These are phyloP conservation scores for Larimichthys polyactis DNA, from an alignment of 2,113 vertebrate species.

Conservation along the genomic window DNA sequence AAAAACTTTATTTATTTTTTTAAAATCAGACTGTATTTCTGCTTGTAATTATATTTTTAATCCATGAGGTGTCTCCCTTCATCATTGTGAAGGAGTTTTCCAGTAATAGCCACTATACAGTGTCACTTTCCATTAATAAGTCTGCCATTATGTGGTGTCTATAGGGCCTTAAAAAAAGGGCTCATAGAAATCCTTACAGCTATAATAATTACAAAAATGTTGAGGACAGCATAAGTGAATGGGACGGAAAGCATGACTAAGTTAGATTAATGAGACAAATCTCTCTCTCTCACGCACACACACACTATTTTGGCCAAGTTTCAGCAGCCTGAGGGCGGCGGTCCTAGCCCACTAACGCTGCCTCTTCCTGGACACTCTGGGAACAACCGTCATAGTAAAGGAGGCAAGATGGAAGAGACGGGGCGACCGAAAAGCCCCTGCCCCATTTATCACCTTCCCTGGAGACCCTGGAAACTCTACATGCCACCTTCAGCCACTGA, in stretches of 20 bases:
- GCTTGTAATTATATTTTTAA: slow-evolving; percentile 33
- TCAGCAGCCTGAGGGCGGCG: slow-evolving; percentile 38
- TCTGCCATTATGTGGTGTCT: slow-evolving; percentile 27
- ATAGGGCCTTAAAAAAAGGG: slow-evolving; percentile 22
- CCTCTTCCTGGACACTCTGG: slow-evolving; percentile 51
- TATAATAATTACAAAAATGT: slow-evolving; percentile 52
- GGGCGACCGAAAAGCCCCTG: slow-evolving; percentile 55
- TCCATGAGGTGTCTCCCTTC: slow-evolving; percentile 50
- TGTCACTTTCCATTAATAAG: slow-evolving; percentile 28
- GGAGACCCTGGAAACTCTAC: slow-evolving; percentile 43
- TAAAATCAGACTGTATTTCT: neutral
- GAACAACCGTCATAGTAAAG: slow-evolving; percentile 63
- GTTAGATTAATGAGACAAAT: slow-evolving; percentile 71
- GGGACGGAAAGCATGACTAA: slow-evolving; percentile 55
- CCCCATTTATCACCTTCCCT: slow-evolving; percentile 53
- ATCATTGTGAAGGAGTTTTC: slow-evolving; percentile 8
- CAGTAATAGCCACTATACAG: slow-evolving; percentile 3
- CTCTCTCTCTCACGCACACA: slow-evolving; percentile 36
- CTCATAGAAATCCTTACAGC: slow-evolving; percentile 52
- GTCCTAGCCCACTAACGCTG: slow-evolving; percentile 28
- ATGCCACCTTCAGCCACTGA: slow-evolving; percentile 57
- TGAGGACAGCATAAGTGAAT: slow-evolving; percentile 42
- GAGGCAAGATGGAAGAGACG: slow-evolving; percentile 58
- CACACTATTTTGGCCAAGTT: slow-evolving; percentile 47
- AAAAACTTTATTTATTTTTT: neutral